Base-by-base conservation (phyloP, 30 jellyfish, hydroid and myxozoan species). In the Cassiopea xamachana region DNA sequence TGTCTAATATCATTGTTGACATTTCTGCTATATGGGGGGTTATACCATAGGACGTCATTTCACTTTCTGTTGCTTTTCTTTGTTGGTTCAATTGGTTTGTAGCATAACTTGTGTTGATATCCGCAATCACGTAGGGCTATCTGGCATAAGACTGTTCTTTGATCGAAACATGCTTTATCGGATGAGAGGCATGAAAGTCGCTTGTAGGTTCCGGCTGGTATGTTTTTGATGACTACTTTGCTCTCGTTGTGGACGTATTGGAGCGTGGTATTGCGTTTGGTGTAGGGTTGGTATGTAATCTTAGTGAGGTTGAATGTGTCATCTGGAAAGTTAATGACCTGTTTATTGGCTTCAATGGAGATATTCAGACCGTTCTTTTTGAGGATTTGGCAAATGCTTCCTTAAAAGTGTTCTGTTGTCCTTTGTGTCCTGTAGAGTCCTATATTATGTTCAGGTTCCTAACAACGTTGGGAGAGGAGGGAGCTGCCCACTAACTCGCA, bases 171-270 rank as follows among this genome's bases (percentile, higher is more conserved):
- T 14, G 78, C 78, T 69, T 69, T 69, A 17, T 4, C 17, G 48
- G 78, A 69, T 18, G 48, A 69, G 15, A 69, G 78, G 45, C 7
- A 14, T 69, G 78, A 43, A 18, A 69, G 78, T 5, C 78, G 17
- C 15, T 69, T 69, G 78, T 69, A 7, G 15, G 12, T 18, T 73
- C 55, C 60, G 2, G 18, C 18, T 69, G 18, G 39, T 27, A 27
- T 27, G 39, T 27, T 27, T 27, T 27, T 27, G 39, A 27, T 27
- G 39, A 27, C 39, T 27, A 27, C 39, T 27, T 74, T 86, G 90
- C 94, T 86, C 75, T 86, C 94, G 19, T 69, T 68, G 89, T 86
- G 90, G 70, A 75, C 50, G 73, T 74, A 86, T 64, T 51, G 94
- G 27, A 73, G 90, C 14, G 48, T 86, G 17, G 94, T 75, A 89